Conservation (phyloP, 2,888 invertebrate species). For the Metalampra italica region DNA sequence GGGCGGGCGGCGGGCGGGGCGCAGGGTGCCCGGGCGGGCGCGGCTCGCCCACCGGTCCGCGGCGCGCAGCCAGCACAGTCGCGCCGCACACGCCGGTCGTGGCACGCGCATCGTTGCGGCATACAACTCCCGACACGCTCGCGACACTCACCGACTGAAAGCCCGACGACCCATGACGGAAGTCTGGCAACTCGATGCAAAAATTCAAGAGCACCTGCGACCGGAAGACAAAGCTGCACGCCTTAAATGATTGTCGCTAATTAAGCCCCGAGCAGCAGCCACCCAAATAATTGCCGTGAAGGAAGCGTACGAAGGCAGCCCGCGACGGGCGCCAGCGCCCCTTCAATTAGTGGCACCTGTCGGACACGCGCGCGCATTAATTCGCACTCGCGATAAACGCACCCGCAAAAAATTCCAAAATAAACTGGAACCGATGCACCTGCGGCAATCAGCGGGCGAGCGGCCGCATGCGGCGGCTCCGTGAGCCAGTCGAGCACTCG, state of each 20-base stretch:
- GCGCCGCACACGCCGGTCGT: constrained; percentile 52
- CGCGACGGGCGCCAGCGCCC: constrained; percentile 59
- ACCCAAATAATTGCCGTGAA: constrained; percentile 74
- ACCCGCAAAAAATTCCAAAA: constrained; percentile 64
- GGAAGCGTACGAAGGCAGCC: constrained; percentile 52
- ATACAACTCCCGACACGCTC: constrained; percentile 8
- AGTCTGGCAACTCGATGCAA: constrained; percentile 15
- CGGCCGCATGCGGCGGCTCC: constrained; percentile 20
- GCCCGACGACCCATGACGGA: neutral
- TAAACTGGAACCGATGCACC: constrained; percentile 73
- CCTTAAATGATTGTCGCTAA: constrained; percentile 42
- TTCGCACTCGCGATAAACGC: constrained; percentile 65
- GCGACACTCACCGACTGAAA: neutral
- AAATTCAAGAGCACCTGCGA: constrained; percentile 37
- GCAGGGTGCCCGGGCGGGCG: constrained; percentile 56
- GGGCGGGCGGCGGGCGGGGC: constrained; percentile 61
- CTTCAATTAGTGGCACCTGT: constrained; percentile 72
- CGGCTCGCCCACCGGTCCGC: constrained; percentile 57
- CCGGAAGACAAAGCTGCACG: constrained; percentile 53
- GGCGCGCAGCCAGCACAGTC: constrained; percentile 46
- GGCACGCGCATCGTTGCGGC: constrained; percentile 48
- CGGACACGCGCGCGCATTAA: constrained; percentile 66
- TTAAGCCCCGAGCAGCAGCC: constrained; percentile 53
- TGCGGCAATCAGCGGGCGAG: constrained; percentile 46
- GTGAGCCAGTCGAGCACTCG: constrained; percentile 24